Evolutionary conservation across 2,888 invertebrate genomes (phyloP).

Genomic region (Cecidostiba fungosa): DNA sequence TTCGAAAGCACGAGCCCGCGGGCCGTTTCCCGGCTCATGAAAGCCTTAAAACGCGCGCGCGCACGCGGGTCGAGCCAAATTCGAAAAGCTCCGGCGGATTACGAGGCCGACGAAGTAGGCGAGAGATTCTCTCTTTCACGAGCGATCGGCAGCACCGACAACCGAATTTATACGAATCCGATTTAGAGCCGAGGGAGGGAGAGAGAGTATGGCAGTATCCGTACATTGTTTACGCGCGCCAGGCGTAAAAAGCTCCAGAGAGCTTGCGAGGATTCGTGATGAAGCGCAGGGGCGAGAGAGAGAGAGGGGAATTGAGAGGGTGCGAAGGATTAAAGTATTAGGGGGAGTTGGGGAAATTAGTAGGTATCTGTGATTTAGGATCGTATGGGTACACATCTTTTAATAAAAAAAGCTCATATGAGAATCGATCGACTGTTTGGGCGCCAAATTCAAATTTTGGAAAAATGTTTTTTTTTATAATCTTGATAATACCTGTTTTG

Average conservation of each 20-base stretch:
- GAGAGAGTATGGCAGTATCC: not conserved
- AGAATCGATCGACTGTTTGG: no score
- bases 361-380: not conserved
- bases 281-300: not conserved
- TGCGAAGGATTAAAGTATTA: constrained; percentile 10
- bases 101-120: constrained; percentile 19
- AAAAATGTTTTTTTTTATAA: no score
- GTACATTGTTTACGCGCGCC: constrained; percentile 11
- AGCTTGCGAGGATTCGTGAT: constrained; percentile 2
- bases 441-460: no score
- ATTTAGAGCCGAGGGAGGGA: not conserved
- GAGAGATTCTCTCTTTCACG: constrained; percentile 63
- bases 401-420: no score
- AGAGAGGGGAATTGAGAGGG: not conserved
- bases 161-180: not conserved
- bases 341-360: not conserved
- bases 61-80: constrained; percentile 38
- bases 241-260: not conserved
- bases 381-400: not conserved
- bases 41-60: constrained; percentile 38
- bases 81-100: constrained; percentile 52
- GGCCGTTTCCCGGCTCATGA: constrained; percentile 43
- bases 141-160: constrained; percentile 54
- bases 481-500: no score
- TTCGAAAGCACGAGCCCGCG: not conserved